Percentiles rank a stretch among this genome's conserved stretches.
These are phyloP conservation scores for Phorcus lineatus DNA, from an alignment of 2,888 invertebrate genomes.

Conservation along the genomic window DNA sequence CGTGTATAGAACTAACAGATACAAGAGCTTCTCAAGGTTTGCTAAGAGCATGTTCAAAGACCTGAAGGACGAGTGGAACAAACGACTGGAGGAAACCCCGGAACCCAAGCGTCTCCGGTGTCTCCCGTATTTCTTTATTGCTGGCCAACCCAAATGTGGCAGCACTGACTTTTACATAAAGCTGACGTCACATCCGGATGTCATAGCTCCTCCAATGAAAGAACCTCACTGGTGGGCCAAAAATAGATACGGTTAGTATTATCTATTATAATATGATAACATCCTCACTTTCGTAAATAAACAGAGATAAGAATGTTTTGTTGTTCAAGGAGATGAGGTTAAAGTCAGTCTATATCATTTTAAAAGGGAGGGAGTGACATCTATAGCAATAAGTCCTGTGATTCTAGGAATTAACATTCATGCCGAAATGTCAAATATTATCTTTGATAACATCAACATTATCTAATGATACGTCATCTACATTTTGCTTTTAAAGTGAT, in stretches of 20 bases:
- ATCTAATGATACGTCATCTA: no score
- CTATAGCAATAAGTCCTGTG: no score
- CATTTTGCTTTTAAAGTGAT: no score
- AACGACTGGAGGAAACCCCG: slow-evolving; percentile 27
- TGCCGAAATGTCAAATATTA: no score
- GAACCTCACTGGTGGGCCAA: slow-evolving; percentile 69
- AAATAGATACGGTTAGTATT: slow-evolving; percentile 55
- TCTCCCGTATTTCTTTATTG: slow-evolving; percentile 88
- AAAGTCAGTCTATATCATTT: no score
- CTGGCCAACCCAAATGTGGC: slow-evolving; percentile 68
- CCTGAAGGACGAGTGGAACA: slow-evolving; percentile 26
- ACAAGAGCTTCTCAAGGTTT: slow-evolving; percentile 43
- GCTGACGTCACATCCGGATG: slow-evolving; percentile 60
- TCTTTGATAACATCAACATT: no score
- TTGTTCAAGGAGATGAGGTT: no score
- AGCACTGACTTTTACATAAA: slow-evolving; percentile 64
- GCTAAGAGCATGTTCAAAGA: slow-evolving; percentile 32
- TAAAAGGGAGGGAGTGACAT: no score
- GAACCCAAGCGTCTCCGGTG: slow-evolving; percentile 76
- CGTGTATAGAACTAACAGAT: slow-evolving; percentile 58
- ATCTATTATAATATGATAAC: not conserved
- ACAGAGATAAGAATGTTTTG: not conserved
- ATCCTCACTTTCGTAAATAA: not conserved
- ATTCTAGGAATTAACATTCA: no score
- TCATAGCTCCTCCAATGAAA: slow-evolving; percentile 60